phyloP scores from a whole-genome alignment of 2,888 invertebrate species.

The Clepsis dumicolana region DNA sequence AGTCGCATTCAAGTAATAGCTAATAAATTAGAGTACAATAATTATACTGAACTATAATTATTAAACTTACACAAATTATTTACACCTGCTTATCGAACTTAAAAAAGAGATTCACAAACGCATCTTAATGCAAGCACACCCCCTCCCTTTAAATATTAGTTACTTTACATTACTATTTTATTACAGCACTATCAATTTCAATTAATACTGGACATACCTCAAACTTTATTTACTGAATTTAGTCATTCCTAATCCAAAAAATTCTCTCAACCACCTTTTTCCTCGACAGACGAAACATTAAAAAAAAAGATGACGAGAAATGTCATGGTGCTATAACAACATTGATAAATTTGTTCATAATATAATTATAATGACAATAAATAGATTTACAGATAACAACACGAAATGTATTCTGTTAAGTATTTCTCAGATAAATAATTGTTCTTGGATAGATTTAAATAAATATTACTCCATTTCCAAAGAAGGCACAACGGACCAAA shows the following conservation, averaged over 20 bases:
- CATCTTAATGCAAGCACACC: constrained; percentile 74
- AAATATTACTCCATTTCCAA: constrained; percentile 58
- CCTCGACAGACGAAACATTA: constrained; percentile 13
- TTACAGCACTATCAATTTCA: constrained; percentile 30
- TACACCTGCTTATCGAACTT: constrained; percentile 72
- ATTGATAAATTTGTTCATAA: constrained; percentile 38
- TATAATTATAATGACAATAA: constrained; percentile 42
- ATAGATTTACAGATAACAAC: constrained; percentile 50
- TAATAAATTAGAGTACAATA: constrained; percentile 66
- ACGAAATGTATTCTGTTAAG: constrained; percentile 54
- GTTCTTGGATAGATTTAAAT: constrained; percentile 44
- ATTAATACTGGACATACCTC: constrained; percentile 35
- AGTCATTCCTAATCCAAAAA: constrained; percentile 9
- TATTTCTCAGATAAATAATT: constrained; percentile 44
- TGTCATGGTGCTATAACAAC: constrained; percentile 35
- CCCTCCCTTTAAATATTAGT: constrained; percentile 59
- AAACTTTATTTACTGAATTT: constrained; percentile 11
- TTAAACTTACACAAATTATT: constrained; percentile 80
- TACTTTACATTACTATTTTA: constrained; percentile 60
- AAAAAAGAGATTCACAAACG: constrained; percentile 75
- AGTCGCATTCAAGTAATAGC: constrained; percentile 71
- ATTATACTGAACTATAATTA: constrained; percentile 66
- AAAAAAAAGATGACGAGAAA: constrained; percentile 12
- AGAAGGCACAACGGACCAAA: constrained; percentile 70
- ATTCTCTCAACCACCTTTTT: not conserved